Percentiles rank a stretch among this genome's conserved stretches.
Conservation (phyloP, 2,888 invertebrate genomes). For the Temnothorax unifasciatus region DNA sequence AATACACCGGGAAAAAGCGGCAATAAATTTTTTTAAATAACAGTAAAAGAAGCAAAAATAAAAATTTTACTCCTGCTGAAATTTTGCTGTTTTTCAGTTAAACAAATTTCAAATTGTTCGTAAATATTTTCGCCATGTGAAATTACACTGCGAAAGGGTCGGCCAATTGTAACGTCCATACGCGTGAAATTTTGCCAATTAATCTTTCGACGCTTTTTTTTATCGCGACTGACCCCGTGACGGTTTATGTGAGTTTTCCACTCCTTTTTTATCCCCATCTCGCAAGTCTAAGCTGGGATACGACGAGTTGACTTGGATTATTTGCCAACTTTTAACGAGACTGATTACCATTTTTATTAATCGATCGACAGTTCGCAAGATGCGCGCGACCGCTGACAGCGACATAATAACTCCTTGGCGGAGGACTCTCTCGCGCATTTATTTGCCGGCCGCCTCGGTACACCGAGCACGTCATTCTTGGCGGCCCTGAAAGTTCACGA, state of each 20-base stretch:
- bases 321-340: slow-evolving; percentile 44
- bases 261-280: background rate
- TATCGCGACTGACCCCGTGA: slow-evolving; percentile 9
- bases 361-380: slow-evolving; percentile 34
- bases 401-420: slow-evolving; percentile 45
- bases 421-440: background rate
- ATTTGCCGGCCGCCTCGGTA: background rate
- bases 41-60: background rate
- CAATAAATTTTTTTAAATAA: slow-evolving; percentile 17
- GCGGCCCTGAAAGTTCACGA: background rate
- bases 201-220: slow-evolving; percentile 33
- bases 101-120: slow-evolving; percentile 40
- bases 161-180: background rate
- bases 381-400: slow-evolving; percentile 37
- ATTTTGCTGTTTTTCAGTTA: slow-evolving; percentile 17
- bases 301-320: slow-evolving; percentile 4
- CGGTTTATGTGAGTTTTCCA: slow-evolving; percentile 25
- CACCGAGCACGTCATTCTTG: slow-evolving; percentile 18
- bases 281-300: slow-evolving; percentile 4
- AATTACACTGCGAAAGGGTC: slow-evolving; percentile 31
- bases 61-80: slow-evolving; percentile 6
- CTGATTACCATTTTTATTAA: slow-evolving; percentile 51
- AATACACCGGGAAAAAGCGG: background rate
- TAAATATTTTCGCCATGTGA: slow-evolving; percentile 42
- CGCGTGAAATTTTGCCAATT: slow-evolving; percentile 46